A percentile compares a stretch with the other conserved stretches of the same genome.
Evolutionary conservation across 2,888 invertebrate species (phyloP).

Genomic region (Fragum sueziense): DNA sequence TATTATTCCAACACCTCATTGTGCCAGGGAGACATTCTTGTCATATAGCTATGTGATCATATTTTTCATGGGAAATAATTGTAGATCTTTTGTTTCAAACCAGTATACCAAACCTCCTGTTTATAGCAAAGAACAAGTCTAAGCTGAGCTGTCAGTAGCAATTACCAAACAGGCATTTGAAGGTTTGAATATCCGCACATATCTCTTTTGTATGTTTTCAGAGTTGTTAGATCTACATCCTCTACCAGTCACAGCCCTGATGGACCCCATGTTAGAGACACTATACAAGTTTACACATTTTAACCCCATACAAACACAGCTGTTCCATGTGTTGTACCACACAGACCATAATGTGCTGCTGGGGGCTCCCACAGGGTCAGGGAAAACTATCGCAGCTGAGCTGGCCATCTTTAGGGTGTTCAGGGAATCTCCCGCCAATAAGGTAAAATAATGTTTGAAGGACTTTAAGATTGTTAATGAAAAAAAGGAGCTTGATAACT

Average conservation of each 20-base stretch:
- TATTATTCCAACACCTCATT: too few relatives aligned
- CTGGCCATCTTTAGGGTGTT: constrained; percentile 97
- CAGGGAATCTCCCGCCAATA: constrained; percentile 87
- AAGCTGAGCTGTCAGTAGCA: too few relatives aligned
- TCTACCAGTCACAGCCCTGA: constrained; percentile 91
- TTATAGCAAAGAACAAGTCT: too few relatives aligned
- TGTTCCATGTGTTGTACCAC: constrained; percentile 97
- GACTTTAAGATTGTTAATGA: too few relatives aligned
- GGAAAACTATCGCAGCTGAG: constrained; percentile 99
- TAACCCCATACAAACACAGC: constrained; percentile 98
- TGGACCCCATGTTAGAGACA: constrained; percentile 89
- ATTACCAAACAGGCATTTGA: too few relatives aligned
- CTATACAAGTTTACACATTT: constrained; percentile 97
- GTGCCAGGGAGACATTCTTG: too few relatives aligned
- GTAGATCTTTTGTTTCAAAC: too few relatives aligned
- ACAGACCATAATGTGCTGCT: constrained; percentile 96
- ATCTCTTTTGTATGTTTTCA: constrained; percentile 76
- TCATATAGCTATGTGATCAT: too few relatives aligned
- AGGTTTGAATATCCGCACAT: too few relatives aligned
- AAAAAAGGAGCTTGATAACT: too few relatives aligned
- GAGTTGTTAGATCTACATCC: constrained; percentile 96
- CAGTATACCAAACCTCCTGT: too few relatives aligned
- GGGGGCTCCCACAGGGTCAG: constrained; percentile 96
- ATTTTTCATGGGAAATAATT: too few relatives aligned
- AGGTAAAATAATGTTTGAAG: constrained; percentile 77